phyloP scores from a whole-genome alignment of 2,113 vertebrate species.

The Oostethus manadensis region DNA sequence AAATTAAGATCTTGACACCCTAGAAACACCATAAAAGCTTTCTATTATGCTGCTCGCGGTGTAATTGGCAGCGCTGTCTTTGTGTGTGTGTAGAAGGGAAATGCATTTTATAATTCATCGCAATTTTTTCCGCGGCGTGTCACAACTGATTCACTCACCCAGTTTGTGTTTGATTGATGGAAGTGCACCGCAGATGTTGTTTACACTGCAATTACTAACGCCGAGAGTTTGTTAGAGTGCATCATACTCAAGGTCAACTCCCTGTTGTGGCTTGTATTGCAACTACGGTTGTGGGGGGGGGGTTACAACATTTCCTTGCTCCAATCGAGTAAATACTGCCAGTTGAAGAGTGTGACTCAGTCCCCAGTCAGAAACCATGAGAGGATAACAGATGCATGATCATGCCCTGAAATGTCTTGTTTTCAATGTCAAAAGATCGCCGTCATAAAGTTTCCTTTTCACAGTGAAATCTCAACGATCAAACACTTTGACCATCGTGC shows the following conservation, averaged over 20 bases:
- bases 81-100: slow-evolving; percentile 29
- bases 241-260: neutral
- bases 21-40: slow-evolving; percentile 66
- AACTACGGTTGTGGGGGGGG: too few species aligned
- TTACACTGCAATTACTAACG: slow-evolving; percentile 28
- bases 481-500: too few species aligned
- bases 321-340: too few species aligned
- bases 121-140: slow-evolving; percentile 42
- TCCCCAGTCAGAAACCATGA: too few species aligned
- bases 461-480: too few species aligned
- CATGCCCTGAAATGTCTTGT: too few species aligned
- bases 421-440: too few species aligned
- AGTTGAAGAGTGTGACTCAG: too few species aligned
- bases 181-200: slow-evolving; percentile 22
- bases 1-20: slow-evolving; percentile 66
- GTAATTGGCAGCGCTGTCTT: slow-evolving; percentile 56
- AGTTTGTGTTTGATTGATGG: slow-evolving; percentile 41
- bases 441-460: too few species aligned
- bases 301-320: too few species aligned
- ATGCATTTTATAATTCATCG: slow-evolving; percentile 41
- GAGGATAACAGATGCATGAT: too few species aligned
- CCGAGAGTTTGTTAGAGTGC: slow-evolving; percentile 11
- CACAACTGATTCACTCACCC: slow-evolving; percentile 37
- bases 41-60: slow-evolving; percentile 53
- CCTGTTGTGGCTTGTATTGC: too few species aligned